Evolutionary conservation across 2,888 invertebrate species (phyloP).

Genomic region (Parnassius mnemosyne): DNA sequence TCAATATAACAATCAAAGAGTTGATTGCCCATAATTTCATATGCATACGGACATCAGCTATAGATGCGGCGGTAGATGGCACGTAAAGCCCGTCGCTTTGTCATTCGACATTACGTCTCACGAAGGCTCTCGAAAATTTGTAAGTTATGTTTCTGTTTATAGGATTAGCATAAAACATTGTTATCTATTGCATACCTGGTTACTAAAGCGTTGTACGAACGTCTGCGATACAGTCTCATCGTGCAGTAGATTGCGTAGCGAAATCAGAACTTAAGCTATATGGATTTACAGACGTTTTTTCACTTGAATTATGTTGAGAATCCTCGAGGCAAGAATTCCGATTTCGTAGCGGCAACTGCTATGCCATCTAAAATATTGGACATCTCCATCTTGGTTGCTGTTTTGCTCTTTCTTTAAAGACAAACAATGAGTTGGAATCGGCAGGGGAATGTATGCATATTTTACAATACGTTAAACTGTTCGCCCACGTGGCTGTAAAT

Average conservation of each 20-base stretch:
- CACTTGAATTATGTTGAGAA: slow-evolving; percentile 42
- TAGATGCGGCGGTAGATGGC: slow-evolving; percentile 32
- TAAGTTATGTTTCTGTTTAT: slow-evolving; percentile 69
- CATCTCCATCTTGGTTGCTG: slow-evolving; percentile 77
- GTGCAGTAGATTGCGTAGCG: slow-evolving; percentile 41
- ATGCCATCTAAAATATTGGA: slow-evolving; percentile 81
- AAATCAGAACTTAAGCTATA: slow-evolving; percentile 52
- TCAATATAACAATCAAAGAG: slow-evolving; percentile 74
- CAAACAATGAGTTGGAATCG: slow-evolving; percentile 76
- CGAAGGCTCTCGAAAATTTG: slow-evolving; percentile 69
- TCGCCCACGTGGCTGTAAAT: slow-evolving; percentile 55
- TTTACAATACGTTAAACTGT: slow-evolving; percentile 64
- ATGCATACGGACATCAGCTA: slow-evolving; percentile 44
- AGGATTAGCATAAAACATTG: slow-evolving; percentile 74
- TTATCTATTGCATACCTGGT: slow-evolving; percentile 76
- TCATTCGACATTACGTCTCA: slow-evolving; percentile 43
- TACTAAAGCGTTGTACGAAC: slow-evolving; percentile 71
- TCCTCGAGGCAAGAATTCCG: slow-evolving; percentile 72
- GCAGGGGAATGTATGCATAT: slow-evolving; percentile 75
- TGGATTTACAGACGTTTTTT: slow-evolving; percentile 53
- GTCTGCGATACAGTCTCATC: slow-evolving; percentile 60
- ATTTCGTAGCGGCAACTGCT: slow-evolving; percentile 76
- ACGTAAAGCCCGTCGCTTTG: slow-evolving; percentile 50
- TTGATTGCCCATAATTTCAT: slow-evolving; percentile 74
- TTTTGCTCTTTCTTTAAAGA: slow-evolving; percentile 74